Evolutionary conservation across 2,888 invertebrate species (phyloP), one percentile per base, ranked within the genome.

Genomic region (Peribatodes rhomboidaria): DNA sequence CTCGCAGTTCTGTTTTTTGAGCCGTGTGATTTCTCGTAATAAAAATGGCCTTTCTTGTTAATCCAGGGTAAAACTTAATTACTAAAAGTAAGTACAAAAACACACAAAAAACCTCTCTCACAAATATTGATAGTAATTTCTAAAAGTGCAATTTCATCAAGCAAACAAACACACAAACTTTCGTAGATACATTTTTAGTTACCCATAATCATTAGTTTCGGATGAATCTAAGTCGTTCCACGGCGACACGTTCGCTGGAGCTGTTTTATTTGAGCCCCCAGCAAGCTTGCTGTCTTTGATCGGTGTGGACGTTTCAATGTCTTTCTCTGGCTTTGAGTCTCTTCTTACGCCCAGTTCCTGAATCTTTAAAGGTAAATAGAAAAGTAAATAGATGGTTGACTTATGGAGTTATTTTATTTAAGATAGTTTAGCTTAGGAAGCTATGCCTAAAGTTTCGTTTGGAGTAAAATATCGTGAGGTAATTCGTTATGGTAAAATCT

Each of bases 211-310:
- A 0, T 22, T 11, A 22, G 39, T 39, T 39, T 53, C 39, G 14
- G 13, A 57, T n/a, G n/a, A n/a, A n/a, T n/a, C 47, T 10, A 44
- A 35, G 13, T 59, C 62, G 10, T 56, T 52, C 55, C 59, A 60
- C 1, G 62, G 41, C 11, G 37, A 47, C 9, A n/a, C 9, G 8
- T 35, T 20, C 0, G 14, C 13, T 1, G 46, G 31, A 33, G 52
- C 42, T n/a, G 1, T 16, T 31, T 46, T 31, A 35, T 9, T 53
- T 1, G 37, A 39, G 11, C 14, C 20, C 0, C 20, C 10, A 13
- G 14, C 18, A 6, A 10, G 2, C 13, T 49, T 18, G 6, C 16
- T 31, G 1, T 49, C 31, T 18, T 58, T 58, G 16, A 50, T 41
- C 10, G 54, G 46, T 3, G 46, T 61, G 13, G 54, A 61, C 16